phyloP scores from a whole-genome alignment of 2,888 invertebrate species.

The Brachypterus glaber region DNA sequence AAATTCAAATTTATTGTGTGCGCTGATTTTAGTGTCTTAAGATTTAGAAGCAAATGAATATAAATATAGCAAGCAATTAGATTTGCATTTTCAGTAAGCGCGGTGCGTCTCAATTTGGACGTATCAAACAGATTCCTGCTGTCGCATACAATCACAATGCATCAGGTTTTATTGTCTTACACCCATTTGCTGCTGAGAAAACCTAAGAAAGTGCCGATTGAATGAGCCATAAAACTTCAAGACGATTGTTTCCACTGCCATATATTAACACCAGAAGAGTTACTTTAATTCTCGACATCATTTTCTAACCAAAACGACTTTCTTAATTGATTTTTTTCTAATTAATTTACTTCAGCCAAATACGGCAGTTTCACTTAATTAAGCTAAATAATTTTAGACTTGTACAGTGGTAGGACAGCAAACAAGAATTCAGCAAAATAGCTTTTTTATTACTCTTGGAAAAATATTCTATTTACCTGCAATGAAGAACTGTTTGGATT shows the following conservation, averaged over 20 bases:
- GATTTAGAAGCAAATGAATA: not conserved
- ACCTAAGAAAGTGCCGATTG: slow-evolving; percentile 43
- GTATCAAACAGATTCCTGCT: slow-evolving; percentile 32
- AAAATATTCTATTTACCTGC: no score
- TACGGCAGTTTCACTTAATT: slow-evolving; percentile 2
- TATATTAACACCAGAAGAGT: slow-evolving; percentile 37
- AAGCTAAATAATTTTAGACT: slow-evolving; percentile 1
- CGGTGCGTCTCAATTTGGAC: slow-evolving; percentile 36
- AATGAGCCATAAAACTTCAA: slow-evolving; percentile 41
- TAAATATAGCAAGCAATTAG: slow-evolving; percentile 24
- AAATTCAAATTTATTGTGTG: no score
- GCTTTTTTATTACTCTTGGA: no score
- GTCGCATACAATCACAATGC: slow-evolving; percentile 42
- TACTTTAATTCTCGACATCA: slow-evolving; percentile 34
- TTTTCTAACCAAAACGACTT: slow-evolving; percentile 21
- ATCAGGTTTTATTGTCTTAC: slow-evolving; percentile 44
- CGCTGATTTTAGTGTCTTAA: no score
- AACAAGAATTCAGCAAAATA: no score
- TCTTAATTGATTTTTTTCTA: slow-evolving; percentile 22
- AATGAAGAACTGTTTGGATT: no score
- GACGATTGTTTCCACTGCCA: slow-evolving; percentile 39
- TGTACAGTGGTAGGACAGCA: no score
- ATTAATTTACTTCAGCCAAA: slow-evolving; percentile 12
- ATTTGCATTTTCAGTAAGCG: slow-evolving; percentile 31
- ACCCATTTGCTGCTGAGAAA: slow-evolving; percentile 40